Evolutionary conservation across 2,113 vertebrate genomes (phyloP).

Genomic region (Phocoena phocoena): DNA sequence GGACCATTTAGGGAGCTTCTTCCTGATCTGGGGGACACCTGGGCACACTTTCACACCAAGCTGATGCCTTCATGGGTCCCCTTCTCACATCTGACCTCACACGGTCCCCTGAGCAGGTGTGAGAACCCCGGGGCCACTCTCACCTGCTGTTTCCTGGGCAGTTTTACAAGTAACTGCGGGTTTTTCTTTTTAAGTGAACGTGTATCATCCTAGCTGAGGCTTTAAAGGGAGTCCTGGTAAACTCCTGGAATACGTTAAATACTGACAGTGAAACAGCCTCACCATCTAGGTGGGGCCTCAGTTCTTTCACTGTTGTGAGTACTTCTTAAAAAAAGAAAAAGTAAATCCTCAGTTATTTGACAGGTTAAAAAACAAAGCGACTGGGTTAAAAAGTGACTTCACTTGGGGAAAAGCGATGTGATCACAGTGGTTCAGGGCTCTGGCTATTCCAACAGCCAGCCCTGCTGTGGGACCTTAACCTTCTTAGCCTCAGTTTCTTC

Average conservation of each 20-base stretch:
- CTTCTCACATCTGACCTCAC: background rate
- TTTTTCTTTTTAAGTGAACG: background rate
- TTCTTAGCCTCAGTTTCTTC: background rate
- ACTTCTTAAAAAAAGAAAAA: background rate
- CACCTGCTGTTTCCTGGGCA: fast-evolving
- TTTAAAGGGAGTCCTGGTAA: fast-evolving
- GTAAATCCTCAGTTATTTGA: too few relatives aligned
- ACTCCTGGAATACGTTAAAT: fast-evolving
- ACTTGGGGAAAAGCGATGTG: fast-evolving
- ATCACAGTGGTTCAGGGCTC: background rate
- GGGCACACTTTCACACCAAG: background rate
- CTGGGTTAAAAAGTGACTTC: background rate
- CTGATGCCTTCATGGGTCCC: fast-evolving
- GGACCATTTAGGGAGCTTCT: background rate
- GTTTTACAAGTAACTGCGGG: background rate
- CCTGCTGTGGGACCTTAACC: background rate
- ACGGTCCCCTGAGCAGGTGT: fast-evolving
- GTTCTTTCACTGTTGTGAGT: background rate
- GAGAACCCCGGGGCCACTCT: fast-evolving
- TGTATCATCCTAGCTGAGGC: background rate
- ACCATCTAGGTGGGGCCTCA: fast-evolving
- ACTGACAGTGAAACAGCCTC: background rate
- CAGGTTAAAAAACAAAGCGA: background rate
- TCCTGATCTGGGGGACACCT: background rate
- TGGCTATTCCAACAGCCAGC: background rate